A percentile compares a stretch with the other conserved stretches of the same genome.
These are phyloP conservation scores for Colletes latitarsis DNA, from an alignment of 1,140 invertebrate genomes.

Conservation along the genomic window DNA sequence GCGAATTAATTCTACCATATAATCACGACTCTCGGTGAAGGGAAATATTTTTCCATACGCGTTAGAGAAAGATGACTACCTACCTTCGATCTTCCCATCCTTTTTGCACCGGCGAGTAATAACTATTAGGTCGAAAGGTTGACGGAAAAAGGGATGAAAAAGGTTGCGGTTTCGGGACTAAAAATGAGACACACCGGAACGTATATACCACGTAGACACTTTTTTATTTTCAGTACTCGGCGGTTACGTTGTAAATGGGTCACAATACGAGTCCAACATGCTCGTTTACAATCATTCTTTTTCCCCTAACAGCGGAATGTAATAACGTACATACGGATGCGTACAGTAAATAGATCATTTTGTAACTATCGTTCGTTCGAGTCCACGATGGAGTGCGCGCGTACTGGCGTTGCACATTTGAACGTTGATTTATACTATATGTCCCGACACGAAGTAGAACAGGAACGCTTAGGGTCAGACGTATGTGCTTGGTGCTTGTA, in stretches of 20 bases:
- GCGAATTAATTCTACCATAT: too few relatives aligned
- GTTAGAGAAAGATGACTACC: neutral
- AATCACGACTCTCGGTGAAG: too few relatives aligned
- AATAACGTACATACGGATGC: constrained; percentile 30
- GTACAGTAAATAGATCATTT: constrained; percentile 26
- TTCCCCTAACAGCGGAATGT: constrained; percentile 36
- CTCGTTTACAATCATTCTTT: constrained; percentile 50
- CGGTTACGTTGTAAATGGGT: constrained; percentile 67
- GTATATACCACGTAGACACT: constrained; percentile 61
- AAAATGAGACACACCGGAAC: neutral
- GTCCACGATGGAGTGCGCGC: constrained; percentile 24
- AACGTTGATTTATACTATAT: too few relatives aligned
- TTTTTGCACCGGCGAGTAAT: too few relatives aligned
- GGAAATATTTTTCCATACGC: neutral
- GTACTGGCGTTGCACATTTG: constrained; percentile 7
- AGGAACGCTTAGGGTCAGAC: too few relatives aligned
- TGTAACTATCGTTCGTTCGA: neutral
- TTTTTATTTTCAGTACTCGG: constrained; percentile 63
- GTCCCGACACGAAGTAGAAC: too few relatives aligned
- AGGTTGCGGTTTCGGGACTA: neutral
- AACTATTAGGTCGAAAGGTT: neutral
- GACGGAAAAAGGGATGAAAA: neutral
- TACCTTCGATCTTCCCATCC: neutral
- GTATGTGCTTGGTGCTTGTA: too few relatives aligned
- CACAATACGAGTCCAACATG: constrained; percentile 56